phyloP scores from a whole-genome alignment of 2,888 invertebrate species.

The Magallana nippona region DNA sequence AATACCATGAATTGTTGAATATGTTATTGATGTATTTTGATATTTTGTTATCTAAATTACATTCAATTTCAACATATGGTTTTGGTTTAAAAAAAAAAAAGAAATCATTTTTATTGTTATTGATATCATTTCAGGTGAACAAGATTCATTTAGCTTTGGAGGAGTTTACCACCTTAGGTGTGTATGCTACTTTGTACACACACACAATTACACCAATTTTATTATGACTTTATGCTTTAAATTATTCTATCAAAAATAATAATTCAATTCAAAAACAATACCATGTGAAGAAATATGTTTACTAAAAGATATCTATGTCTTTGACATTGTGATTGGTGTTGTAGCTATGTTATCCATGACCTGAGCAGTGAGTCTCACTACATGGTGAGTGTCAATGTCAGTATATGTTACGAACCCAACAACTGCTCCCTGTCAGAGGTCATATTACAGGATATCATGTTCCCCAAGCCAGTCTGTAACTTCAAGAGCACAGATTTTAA shows the following conservation, averaged over 20 bases:
- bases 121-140: slow-evolving; percentile 17
- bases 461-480: slow-evolving; percentile 40
- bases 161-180: slow-evolving; percentile 39
- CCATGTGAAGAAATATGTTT: too few relatives aligned
- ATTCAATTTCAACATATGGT: not conserved
- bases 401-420: slow-evolving; percentile 45
- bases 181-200: not conserved
- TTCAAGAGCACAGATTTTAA: slow-evolving; percentile 34
- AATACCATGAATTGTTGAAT: too few relatives aligned
- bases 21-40: too few relatives aligned
- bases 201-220: not conserved
- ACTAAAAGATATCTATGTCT: too few relatives aligned
- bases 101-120: not conserved
- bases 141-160: slow-evolving; percentile 19
- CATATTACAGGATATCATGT: slow-evolving; percentile 28
- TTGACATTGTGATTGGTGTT: not conserved
- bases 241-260: too few relatives aligned
- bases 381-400: slow-evolving; percentile 41
- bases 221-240: not conserved
- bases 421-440: slow-evolving; percentile 38
- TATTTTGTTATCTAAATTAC: too few relatives aligned
- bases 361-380: slow-evolving; percentile 33
- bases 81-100: not conserved
- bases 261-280: too few relatives aligned
- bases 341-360: slow-evolving; percentile 31